These are phyloP conservation scores for Cuculus canorus DNA, from an alignment of 2,797 vertebrate species.

Conservation along the genomic window DNA sequence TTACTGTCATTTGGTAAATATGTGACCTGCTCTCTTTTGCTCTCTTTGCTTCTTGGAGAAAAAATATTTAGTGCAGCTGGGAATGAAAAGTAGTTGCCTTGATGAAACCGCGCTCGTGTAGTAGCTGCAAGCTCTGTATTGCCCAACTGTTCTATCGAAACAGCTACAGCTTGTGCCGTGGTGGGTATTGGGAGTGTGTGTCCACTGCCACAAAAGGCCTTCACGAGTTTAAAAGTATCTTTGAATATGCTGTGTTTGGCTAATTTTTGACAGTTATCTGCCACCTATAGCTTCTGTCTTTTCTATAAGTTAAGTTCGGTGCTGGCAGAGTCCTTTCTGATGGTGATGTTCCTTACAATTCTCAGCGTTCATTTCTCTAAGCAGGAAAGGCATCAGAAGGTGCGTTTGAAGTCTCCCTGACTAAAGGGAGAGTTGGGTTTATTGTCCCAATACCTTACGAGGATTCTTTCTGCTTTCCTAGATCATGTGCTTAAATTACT, in stretches of 20 bases:
- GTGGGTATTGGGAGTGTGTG: background rate
- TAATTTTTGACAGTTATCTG: background rate
- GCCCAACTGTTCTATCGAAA: background rate
- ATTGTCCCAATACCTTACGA: background rate
- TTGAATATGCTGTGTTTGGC: background rate
- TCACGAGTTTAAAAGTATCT: background rate
- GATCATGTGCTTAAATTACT: background rate
- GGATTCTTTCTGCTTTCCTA: background rate
- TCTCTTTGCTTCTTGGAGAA: background rate
- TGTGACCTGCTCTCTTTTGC: background rate
- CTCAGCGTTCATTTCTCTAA: background rate
- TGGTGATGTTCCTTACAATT: background rate
- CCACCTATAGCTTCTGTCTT: background rate
- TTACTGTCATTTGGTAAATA: background rate
- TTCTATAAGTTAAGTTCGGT: background rate
- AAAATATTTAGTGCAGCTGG: background rate
- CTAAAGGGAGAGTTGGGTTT: background rate
- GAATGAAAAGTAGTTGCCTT: background rate
- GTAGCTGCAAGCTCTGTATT: background rate
- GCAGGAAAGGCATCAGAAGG: background rate
- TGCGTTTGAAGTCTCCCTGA: background rate
- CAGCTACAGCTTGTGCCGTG: background rate
- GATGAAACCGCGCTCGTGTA: background rate
- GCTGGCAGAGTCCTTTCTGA: background rate
- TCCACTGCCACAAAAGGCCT: background rate